phyloP scores from a whole-genome alignment of 2,888 invertebrate genomes.

The Lepidonotus clava region DNA sequence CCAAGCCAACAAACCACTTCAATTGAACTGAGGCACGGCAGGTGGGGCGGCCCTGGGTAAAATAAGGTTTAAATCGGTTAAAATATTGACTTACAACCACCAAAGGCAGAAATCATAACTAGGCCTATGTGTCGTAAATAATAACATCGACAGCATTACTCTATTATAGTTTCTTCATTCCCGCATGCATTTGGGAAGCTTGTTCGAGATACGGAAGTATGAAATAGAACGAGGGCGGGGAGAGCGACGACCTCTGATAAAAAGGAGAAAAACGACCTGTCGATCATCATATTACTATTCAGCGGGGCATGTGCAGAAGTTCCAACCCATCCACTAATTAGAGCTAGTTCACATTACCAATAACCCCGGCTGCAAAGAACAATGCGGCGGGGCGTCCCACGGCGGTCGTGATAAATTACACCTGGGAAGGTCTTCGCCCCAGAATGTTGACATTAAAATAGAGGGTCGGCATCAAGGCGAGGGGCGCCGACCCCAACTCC shows the following conservation, averaged over 20 bases:
- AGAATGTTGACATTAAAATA: conserved; percentile 28
- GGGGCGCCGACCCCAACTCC: not conserved
- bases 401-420: not conserved
- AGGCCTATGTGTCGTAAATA: no score
- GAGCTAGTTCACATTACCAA: conserved; percentile 41
- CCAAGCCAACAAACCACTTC: not conserved
- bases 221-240: no score
- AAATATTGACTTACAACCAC: no score
- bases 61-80: no score
- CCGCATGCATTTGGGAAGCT: no score
- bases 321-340: conserved; percentile 10
- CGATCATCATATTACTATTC: conserved; percentile 23
- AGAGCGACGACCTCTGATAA: no score
- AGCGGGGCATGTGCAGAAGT: not conserved
- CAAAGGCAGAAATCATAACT: no score
- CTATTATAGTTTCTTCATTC: no score
- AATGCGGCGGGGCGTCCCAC: not conserved
- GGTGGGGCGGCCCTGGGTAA: no score
- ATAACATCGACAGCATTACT: no score
- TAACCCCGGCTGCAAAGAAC: conserved; percentile 8
- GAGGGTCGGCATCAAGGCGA: not conserved
- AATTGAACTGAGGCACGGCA: no score
- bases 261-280: conserved; percentile 2
- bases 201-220: no score
- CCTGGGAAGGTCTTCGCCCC: conserved; percentile 17